Evolutionary conservation across 53 echinoderm and acorn worm species (phyloP).

Genomic region (Paelopatides confundens): DNA sequence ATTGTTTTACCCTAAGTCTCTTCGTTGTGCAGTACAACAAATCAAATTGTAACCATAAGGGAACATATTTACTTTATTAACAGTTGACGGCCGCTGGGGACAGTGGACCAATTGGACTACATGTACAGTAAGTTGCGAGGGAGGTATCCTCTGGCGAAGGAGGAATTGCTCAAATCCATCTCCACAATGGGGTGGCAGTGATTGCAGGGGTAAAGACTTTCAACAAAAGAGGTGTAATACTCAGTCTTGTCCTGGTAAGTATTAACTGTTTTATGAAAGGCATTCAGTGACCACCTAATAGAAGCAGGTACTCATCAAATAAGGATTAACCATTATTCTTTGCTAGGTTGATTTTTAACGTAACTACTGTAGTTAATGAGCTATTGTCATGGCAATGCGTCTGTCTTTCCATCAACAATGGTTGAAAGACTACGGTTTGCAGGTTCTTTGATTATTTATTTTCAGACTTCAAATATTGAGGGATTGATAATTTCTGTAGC

Average conservation of each 20-base stretch:
- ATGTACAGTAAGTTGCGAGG: slow-evolving; percentile 78
- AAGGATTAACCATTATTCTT: background rate
- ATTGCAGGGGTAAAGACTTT: slow-evolving; percentile 54
- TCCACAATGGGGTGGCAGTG: slow-evolving; percentile 73
- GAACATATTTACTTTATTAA: background rate
- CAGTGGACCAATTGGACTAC: slow-evolving; percentile 73
- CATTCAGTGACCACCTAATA: background rate
- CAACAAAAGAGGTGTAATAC: slow-evolving; percentile 67
- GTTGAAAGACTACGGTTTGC: too few species aligned
- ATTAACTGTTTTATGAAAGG: background rate
- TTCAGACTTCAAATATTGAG: too few species aligned
- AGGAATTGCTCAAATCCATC: slow-evolving; percentile 74
- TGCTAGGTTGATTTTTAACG: too few species aligned
- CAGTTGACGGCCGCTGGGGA: slow-evolving; percentile 79
- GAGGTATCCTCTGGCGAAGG: slow-evolving; percentile 38
- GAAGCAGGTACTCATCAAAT: background rate
- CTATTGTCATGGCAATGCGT: too few species aligned
- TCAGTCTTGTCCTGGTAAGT: slow-evolving; percentile 69
- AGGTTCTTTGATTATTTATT: too few species aligned
- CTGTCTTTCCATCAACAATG: too few species aligned
- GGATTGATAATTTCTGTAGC: too few species aligned
- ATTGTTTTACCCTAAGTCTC: too few species aligned
- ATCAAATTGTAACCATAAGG: too few species aligned
- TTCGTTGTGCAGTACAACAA: too few species aligned
- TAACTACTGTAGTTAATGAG: too few species aligned